These are phyloP conservation scores for Drosophila differens DNA, from an alignment of 2,888 invertebrate species.

Conservation along the genomic window DNA sequence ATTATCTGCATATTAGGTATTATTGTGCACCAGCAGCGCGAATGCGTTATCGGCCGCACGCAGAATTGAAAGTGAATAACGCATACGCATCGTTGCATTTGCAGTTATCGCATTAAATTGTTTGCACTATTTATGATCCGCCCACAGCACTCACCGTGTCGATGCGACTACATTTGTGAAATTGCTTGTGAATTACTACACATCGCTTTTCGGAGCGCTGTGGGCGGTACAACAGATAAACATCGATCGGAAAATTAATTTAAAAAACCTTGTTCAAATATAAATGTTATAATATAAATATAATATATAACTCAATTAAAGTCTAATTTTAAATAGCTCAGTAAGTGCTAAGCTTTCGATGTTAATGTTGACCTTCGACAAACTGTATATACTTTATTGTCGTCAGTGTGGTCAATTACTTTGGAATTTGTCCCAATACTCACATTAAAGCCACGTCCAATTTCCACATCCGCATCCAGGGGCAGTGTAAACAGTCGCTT, in stretches of 20 bases:
- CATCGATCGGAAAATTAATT: slow-evolving; percentile 20
- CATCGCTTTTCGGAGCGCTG: slow-evolving; percentile 27
- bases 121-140: slow-evolving; percentile 35
- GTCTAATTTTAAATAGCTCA: not conserved
- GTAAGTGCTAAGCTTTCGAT: not conserved
- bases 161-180: slow-evolving; percentile 16
- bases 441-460: slow-evolving; percentile 85
- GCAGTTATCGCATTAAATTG: slow-evolving; percentile 38
- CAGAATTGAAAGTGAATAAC: slow-evolving; percentile 37
- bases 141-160: not conserved
- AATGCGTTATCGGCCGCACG: slow-evolving; percentile 56
- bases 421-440: slow-evolving; percentile 73
- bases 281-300: not conserved
- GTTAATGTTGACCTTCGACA: not conserved
- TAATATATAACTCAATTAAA: not conserved
- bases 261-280: not conserved
- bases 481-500: slow-evolving; percentile 84
- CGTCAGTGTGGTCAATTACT: slow-evolving; percentile 28
- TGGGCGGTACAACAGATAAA: slow-evolving; percentile 7
- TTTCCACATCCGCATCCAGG: slow-evolving; percentile 84
- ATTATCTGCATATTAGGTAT: slow-evolving; percentile 56
- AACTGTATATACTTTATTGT: slow-evolving; percentile 5
- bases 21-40: slow-evolving; percentile 52
- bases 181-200: slow-evolving; percentile 41
- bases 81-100: slow-evolving; percentile 45